These are phyloP conservation scores for Caenorhabditis sp. DNA, from an alignment of 2,888 invertebrate species.

Conservation along the genomic window DNA sequence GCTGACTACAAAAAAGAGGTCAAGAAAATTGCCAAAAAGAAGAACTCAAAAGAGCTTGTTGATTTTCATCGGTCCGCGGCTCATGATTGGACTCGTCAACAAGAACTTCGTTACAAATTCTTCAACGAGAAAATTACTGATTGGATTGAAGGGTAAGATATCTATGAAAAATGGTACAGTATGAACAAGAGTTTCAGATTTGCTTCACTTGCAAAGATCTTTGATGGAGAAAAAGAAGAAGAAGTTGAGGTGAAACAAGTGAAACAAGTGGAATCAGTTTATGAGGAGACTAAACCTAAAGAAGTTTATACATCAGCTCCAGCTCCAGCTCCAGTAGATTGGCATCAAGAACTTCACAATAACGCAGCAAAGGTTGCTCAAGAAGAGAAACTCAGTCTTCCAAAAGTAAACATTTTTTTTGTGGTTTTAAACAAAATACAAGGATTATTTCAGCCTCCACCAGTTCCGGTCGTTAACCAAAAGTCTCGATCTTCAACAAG, in stretches of 20 bases:
- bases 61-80: constrained; percentile 44
- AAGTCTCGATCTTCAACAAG: constrained; percentile 11
- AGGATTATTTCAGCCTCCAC: not conserved
- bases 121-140: constrained; percentile 50
- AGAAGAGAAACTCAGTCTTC: constrained; percentile 1
- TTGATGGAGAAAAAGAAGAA: constrained; percentile 7
- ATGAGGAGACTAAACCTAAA: not conserved
- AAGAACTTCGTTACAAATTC: constrained; percentile 56
- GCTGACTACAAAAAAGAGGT: constrained; percentile 38
- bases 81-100: constrained; percentile 42
- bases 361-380: constrained; percentile 6
- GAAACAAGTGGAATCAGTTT: not conserved
- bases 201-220: not conserved
- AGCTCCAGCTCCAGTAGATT: constrained; percentile 4
- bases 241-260: not conserved
- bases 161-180: not conserved
- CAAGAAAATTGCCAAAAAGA: constrained; percentile 40
- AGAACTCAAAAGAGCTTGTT: constrained; percentile 30
- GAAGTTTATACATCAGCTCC: not conserved
- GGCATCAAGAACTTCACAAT: constrained; percentile 29
- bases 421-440: too few species aligned
- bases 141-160: constrained; percentile 47
- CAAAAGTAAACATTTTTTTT: not conserved
- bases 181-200: not conserved
- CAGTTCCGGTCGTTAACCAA: not conserved